These are phyloP conservation scores for Operophtera brumata DNA, from an alignment of 2,888 invertebrate species.

Conservation along the genomic window DNA sequence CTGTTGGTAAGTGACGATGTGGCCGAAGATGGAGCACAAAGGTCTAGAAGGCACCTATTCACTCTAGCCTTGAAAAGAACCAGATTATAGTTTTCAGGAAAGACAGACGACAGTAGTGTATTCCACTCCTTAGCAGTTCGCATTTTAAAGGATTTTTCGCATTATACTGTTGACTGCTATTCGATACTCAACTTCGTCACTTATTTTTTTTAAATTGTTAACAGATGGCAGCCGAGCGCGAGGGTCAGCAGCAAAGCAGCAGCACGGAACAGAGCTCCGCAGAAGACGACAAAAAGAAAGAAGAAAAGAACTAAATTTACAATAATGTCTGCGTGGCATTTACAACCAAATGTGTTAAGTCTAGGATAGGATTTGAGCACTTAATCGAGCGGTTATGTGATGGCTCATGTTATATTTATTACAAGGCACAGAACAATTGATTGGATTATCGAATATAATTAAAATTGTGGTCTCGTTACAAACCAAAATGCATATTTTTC, in stretches of 20 bases:
- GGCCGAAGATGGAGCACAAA: too few relatives aligned
- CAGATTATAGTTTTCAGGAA: too few relatives aligned
- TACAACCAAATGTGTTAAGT: conserved; percentile 4
- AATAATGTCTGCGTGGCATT: not conserved
- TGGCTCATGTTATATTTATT: not conserved
- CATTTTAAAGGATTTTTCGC: too few relatives aligned
- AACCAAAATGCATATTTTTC: not conserved
- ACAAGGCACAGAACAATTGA: not conserved
- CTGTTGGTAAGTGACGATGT: too few relatives aligned
- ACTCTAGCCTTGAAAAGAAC: too few relatives aligned
- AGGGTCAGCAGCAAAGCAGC: conserved; percentile 55
- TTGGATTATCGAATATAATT: conserved; percentile 16
- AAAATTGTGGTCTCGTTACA: not conserved
- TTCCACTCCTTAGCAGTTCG: too few relatives aligned
- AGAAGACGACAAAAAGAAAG: conserved; percentile 62
- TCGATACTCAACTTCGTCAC: too few relatives aligned
- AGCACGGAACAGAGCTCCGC: conserved; percentile 41
- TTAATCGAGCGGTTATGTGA: conserved; percentile 3
- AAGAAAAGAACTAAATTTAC: conserved; percentile 62
- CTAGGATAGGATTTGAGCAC: not conserved
- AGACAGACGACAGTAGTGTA: too few relatives aligned
- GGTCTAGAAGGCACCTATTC: too few relatives aligned
- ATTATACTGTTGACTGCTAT: too few relatives aligned
- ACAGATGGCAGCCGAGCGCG: conserved; percentile 74
- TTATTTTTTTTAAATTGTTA: not conserved